phyloP scores from a whole-genome alignment of 1,140 invertebrate species.

The Rhagoletis zephyria region DNA sequence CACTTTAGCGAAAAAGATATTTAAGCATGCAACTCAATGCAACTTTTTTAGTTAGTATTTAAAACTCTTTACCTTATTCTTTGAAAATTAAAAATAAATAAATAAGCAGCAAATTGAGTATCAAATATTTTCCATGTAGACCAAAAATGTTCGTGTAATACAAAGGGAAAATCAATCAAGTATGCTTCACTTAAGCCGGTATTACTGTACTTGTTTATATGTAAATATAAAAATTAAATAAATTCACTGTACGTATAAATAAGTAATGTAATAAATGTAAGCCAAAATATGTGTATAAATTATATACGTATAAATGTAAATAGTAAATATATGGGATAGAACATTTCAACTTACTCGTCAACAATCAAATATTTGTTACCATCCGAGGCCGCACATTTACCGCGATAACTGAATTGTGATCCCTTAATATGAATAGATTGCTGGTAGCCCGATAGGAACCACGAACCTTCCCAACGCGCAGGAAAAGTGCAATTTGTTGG shows the following conservation, averaged over 20 bases:
- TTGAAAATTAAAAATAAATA: too few relatives aligned
- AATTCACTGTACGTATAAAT: neutral
- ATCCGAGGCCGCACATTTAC: conserved; percentile 84
- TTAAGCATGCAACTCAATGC: too few relatives aligned
- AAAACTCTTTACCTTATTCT: too few relatives aligned
- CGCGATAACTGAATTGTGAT: conserved; percentile 84
- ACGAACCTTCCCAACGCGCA: conserved; percentile 84
- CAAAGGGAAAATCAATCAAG: too few relatives aligned
- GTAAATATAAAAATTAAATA: too few relatives aligned
- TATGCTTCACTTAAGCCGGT: too few relatives aligned
- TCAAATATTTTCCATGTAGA: too few relatives aligned
- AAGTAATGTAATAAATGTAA: neutral
- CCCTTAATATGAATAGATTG: conserved; percentile 85
- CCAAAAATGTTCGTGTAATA: too few relatives aligned
- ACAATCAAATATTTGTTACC: conserved; percentile 88
- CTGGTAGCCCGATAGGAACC: conserved; percentile 88
- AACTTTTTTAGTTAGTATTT: too few relatives aligned
- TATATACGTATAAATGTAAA: neutral
- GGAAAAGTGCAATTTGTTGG: conserved; percentile 84
- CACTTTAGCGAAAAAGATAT: too few relatives aligned
- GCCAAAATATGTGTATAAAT: neutral
- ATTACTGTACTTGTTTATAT: too few relatives aligned
- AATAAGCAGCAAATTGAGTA: too few relatives aligned
- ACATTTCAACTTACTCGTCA: conserved; percentile 81
- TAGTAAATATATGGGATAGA: neutral